Base-by-base conservation (phyloP, 2,797 vertebrate genomes). In the Ceyx erithaca region DNA sequence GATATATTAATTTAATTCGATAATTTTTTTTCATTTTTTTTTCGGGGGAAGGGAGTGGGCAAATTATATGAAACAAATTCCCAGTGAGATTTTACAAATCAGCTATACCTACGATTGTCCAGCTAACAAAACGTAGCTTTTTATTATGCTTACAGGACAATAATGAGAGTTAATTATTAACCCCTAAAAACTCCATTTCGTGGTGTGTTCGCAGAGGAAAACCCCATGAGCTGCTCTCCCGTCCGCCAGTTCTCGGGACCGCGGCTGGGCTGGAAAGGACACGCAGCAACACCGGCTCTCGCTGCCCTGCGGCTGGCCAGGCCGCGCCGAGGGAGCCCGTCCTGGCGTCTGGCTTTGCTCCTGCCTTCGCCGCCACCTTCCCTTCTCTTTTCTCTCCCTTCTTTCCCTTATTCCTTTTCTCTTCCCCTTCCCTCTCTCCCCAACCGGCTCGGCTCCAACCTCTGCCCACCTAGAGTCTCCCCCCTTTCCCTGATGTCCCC, bases 201-300 rank as follows among this genome's bases (percentile, higher is more conserved):
- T 45, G n/a, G 23, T 8, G 23, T 58, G 11, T 30, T 22, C 3
- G 6, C 25, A 31, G 30, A 23, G 30, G 46, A 26, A 49, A 48
- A 16, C 22, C 35, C 48, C 22, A 21, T 4, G 8, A 48, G 16
- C 22, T 9, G 46, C 37, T 26, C 22, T 46, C 46, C 52, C 25
- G 14, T 3, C 25, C 31, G 20, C 18, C 20, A 5, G 8, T 21
- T 43, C 54, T 8, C 1, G 2, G 26, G 46, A 40, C 7, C 13
- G 13, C 30, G 1, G 1, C 45, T 7, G 6, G 8, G 3, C 55
- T 25, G 57, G 35, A 18, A 45, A 69, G 22, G 26, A 21, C 17
- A 4, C 1, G 0, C 48, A 26, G 45, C 43, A 1, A 12, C 22
- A 2, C 18, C 4, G 4, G 3, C 26, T 20, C 51, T 22, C 40